Conservation (phyloP, 2,113 vertebrate genomes). For the Tragelaphus imberbis region DNA sequence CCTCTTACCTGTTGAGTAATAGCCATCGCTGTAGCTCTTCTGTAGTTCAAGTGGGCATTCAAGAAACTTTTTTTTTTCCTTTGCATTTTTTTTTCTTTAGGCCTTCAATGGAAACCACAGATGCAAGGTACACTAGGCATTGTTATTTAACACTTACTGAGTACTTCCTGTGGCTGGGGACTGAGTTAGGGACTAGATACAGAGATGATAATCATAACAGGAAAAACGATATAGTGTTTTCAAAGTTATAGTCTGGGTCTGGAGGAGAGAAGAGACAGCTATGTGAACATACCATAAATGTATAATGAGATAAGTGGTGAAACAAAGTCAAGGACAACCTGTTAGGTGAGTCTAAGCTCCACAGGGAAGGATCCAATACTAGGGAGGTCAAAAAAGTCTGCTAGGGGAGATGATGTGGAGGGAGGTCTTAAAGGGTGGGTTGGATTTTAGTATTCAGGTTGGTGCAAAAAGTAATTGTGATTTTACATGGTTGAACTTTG, state of each 20-base stretch:
- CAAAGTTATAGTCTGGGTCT: neutral
- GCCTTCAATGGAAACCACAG: neutral
- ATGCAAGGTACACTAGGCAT: neutral
- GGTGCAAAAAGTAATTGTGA: neutral
- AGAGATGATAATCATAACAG: neutral
- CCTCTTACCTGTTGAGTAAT: slow-evolving; percentile 20
- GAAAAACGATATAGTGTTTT: neutral
- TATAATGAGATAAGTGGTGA: neutral
- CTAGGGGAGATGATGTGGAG: neutral
- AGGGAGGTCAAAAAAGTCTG: neutral
- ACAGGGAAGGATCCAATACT: neutral
- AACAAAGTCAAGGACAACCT: neutral
- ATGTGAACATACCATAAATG: neutral
- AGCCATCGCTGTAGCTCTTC: neutral
- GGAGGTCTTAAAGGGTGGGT: neutral
- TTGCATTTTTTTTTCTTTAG: neutral
- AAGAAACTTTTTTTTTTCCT: neutral
- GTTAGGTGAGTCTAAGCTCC: neutral
- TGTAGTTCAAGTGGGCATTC: neutral
- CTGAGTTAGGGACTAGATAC: neutral
- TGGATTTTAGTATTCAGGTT: neutral
- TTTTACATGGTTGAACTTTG: neutral
- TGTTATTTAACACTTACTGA: slow-evolving; percentile 2
- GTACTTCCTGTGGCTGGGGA: neutral
- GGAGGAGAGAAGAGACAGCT: neutral